Base-by-base conservation (phyloP, 2,113 vertebrate genomes). In the Psilopsiagon aymara region DNA sequence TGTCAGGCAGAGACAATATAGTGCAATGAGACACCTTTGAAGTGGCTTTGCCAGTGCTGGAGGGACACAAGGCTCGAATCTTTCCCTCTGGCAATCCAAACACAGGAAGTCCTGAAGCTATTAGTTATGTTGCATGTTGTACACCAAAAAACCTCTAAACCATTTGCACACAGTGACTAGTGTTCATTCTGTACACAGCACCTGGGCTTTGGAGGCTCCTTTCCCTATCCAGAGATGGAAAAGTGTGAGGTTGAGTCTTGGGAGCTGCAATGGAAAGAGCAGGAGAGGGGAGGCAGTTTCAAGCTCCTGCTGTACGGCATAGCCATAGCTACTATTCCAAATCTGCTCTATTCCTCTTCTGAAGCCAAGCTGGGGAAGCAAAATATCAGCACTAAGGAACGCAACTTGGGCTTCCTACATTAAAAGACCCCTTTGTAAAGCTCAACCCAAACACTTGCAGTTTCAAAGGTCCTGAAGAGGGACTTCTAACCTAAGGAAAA, bases 131-230 rank as follows among this genome's bases (percentile, higher is more conserved):
- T 23, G 39, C 11, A 0, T 3, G 9, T 21, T 12, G 8, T 11
- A 11, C 27, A 6, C 13, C 25, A 25, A 14, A 64, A 15, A 19
- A 1, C 6, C 69, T 23, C 24, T 23, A 6, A 5, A 5, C 3
- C 14, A 4, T 28, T 15, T 28, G 12, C 10, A 9, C 10, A 0
- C 25, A 1, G 3, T 19, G 43, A 59, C 2, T 4, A 6, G 47
- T 1, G 7, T 11, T 9, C 5, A 1, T n/a, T 18, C 16, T 35
- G 31, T n/a, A 39, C n/a, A 7, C 15, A 3, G 46, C 0, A 3
- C 3, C 4, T 8, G 39, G 46, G 31, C 57, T 59, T 29, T 35
- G 67, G 33, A 27, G 46, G 43, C 7, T 29, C 25, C 33, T 71
- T 35, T 47, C 31, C 2, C 0, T 14, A 11, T 6, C 46, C 51